phyloP scores from a whole-genome alignment of 92 coral and sea anemone species.

The Metridium senile region DNA sequence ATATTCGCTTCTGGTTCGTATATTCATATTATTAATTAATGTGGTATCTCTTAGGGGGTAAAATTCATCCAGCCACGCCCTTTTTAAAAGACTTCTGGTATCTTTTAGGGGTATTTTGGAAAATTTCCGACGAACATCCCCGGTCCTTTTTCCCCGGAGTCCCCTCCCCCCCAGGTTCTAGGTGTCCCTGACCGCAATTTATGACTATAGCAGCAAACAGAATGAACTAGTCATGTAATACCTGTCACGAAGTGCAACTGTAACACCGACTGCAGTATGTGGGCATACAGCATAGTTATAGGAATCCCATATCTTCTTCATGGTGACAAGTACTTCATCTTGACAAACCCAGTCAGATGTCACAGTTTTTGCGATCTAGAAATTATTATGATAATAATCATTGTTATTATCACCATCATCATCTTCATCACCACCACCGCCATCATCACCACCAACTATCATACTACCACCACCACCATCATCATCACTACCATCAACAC shows the following conservation, averaged over 20 bases:
- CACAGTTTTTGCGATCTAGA: constrained; percentile 65
- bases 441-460: neutral
- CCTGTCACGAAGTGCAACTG: constrained; percentile 62
- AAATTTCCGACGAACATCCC: too few species aligned
- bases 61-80: too few species aligned
- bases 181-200: too few species aligned
- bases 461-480: too few species aligned
- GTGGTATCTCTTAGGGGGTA: too few species aligned
- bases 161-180: too few species aligned
- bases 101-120: too few species aligned
- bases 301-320: constrained; percentile 66
- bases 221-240: neutral
- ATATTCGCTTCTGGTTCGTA: too few species aligned
- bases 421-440: neutral
- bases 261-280: constrained; percentile 88
- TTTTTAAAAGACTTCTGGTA: too few species aligned
- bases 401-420: neutral
- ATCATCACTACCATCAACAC: too few species aligned
- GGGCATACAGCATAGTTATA: constrained; percentile 81
- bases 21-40: too few species aligned
- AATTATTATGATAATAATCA: neutral
- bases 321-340: constrained; percentile 73
- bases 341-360: constrained; percentile 71
- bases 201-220: neutral
- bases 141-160: too few species aligned